Base-by-base conservation (phyloP, 1,140 invertebrate genomes). In the Micrasema longulum region DNA sequence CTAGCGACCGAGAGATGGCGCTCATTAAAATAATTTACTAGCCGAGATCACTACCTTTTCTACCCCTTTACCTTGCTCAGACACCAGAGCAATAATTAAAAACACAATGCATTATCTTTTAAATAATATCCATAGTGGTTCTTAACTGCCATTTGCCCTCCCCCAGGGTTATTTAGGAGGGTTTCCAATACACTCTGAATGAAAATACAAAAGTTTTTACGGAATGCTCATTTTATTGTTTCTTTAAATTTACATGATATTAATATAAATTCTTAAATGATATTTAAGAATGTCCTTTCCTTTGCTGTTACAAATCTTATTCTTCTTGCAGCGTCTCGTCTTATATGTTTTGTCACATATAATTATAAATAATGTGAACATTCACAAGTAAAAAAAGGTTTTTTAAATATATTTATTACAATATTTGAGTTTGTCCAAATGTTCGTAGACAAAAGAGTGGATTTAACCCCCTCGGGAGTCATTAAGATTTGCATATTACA, bases 11-110 rank as follows among this genome's bases (percentile, higher is more conserved):
- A 64, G 68, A 74, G 72, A 74, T 74, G 72, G 72, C 72, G 53
- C 52, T 14, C 55, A 53, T 67, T 65, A 65, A 65, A 71, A 71
- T 74, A 71, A 74, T 74, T 74, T 74, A 74, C 67, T 74, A 74
- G 72, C 72, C 31, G 48, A 71, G 68, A 74, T 71, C 72, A 22
- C 50, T 66, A 74, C 35, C 41, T 14, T 60, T n/a, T n/a, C n/a
- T n/a, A 57, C 67, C 72, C 64, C 63, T 64, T 62, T 26, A 18
- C 67, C 22, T 7, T 57, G 20, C 5, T 43, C 10, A 14, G 53
- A n/a, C n/a, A 57, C 14, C 18, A 45, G 18, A 45, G 2, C 6
- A 36, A 67, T 36, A 69, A 64, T 73, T 69, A 69, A 73, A 73
- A n/a, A n/a, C 31, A 62, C 66, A 73, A 73, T 69, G 71, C 66